Conservation (phyloP, 2,888 invertebrate genomes). For the Drosophila pegasa region DNA sequence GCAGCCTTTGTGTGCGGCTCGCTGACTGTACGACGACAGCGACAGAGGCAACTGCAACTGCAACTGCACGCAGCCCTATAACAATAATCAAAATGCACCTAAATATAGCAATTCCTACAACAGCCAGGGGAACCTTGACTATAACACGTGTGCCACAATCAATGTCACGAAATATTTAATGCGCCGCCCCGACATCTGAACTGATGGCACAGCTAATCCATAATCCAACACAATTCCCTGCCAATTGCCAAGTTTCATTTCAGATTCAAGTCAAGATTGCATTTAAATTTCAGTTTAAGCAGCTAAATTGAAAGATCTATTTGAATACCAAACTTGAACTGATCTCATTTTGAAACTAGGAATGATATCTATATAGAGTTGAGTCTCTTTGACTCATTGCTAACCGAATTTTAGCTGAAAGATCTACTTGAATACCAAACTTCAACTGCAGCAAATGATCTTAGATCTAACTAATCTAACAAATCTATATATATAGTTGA, state of each 20-base stretch:
- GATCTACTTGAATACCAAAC: too few species aligned
- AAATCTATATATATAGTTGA: too few species aligned
- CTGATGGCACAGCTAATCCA: conserved; percentile 6
- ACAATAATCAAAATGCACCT: conserved; percentile 59
- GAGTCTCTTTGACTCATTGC: too few species aligned
- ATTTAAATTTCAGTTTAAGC: neutral
- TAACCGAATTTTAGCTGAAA: too few species aligned
- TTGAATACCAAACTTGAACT: neutral
- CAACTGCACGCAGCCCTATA: conserved; percentile 34
- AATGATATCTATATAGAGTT: too few species aligned
- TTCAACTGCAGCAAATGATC: too few species aligned
- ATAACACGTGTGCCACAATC: conserved; percentile 38
- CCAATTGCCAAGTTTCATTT: neutral
- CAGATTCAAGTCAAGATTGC: neutral
- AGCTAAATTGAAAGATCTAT: neutral
- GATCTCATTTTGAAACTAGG: neutral
- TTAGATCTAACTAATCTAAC: too few species aligned
- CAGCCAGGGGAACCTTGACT: conserved; percentile 1
- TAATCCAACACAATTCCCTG: neutral
- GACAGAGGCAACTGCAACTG: neutral
- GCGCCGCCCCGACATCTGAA: conserved; percentile 16
- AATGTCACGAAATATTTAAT: conserved; percentile 33
- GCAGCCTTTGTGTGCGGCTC: conserved; percentile 33
- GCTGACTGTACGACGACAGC: conserved; percentile 18
- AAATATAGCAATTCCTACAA: conserved; percentile 47